These are phyloP conservation scores for Anthoscopus minutus DNA, from an alignment of 2,113 vertebrate species.

Conservation along the genomic window DNA sequence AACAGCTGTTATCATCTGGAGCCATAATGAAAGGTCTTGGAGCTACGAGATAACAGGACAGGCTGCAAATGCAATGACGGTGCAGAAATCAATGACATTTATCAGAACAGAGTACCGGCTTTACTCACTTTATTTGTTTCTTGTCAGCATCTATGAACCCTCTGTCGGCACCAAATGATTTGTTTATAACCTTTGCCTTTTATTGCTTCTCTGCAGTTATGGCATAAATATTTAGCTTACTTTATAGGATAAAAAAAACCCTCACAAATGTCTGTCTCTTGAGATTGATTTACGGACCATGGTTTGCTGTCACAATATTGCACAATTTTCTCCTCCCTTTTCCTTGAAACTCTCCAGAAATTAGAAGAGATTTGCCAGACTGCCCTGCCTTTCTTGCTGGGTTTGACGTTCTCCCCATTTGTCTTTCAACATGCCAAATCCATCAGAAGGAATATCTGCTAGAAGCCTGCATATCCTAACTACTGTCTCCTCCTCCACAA, in stretches of 20 bases:
- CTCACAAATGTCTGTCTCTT: background rate
- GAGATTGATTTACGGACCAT: background rate
- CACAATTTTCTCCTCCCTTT: background rate
- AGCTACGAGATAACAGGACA: constrained; percentile 34
- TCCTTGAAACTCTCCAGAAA: background rate
- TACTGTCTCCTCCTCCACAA: background rate
- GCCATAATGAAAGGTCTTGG: constrained; percentile 56
- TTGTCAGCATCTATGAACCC: constrained; percentile 13
- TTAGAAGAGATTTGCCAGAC: background rate
- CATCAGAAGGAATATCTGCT: background rate
- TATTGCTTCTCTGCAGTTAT: constrained; percentile 19
- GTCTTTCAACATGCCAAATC: background rate
- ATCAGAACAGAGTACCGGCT: background rate
- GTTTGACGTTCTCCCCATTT: background rate
- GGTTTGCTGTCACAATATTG: background rate
- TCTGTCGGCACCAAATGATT: background rate
- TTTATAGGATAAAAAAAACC: background rate
- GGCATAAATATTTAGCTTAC: background rate
- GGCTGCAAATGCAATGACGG: background rate
- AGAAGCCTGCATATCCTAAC: background rate
- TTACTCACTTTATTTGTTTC: constrained; percentile 49
- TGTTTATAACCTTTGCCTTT: constrained; percentile 49
- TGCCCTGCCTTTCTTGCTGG: background rate
- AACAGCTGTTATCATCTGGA: constrained; percentile 47
- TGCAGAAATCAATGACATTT: constrained; percentile 27